Percentiles rank a stretch among this genome's conserved stretches.
phyloP scores from a whole-genome alignment of 2,113 vertebrate genomes.

The Neotragus pygmaeus region DNA sequence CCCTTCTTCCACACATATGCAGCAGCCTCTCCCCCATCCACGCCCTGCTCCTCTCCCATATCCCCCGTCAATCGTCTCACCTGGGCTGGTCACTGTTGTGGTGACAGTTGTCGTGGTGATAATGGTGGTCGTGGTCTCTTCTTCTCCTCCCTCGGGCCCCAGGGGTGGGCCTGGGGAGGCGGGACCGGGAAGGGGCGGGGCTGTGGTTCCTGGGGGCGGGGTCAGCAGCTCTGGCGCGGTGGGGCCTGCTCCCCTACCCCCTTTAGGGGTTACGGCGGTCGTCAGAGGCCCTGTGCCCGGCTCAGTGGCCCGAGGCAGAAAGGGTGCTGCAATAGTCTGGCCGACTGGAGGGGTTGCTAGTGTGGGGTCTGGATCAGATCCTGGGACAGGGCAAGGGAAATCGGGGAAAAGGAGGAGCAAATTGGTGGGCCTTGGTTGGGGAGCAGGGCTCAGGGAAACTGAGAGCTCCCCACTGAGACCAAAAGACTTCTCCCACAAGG shows the following conservation, averaged over 20 bases:
- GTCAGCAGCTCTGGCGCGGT: constrained; percentile 69
- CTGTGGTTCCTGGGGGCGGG: constrained; percentile 68
- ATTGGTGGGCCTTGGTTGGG: neutral
- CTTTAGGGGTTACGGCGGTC: constrained; percentile 70
- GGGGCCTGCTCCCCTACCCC: constrained; percentile 50
- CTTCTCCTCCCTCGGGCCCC: constrained; percentile 79
- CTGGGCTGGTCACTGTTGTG: constrained; percentile 91
- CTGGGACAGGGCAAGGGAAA: constrained; percentile 49
- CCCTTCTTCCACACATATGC: neutral
- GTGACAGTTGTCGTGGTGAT: constrained; percentile 94
- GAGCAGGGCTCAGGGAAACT: neutral
- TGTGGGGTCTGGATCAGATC: constrained; percentile 68
- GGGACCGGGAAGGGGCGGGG: constrained; percentile 62
- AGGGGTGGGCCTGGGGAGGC: constrained; percentile 76
- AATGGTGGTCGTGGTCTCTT: constrained; percentile 93
- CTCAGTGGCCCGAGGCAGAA: constrained; percentile 61
- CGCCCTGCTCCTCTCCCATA: neutral
- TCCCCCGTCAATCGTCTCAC: constrained; percentile 63
- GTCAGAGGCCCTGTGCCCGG: constrained; percentile 71
- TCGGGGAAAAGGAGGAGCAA: constrained; percentile 34
- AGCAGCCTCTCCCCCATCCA: neutral
- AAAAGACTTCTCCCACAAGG: neutral
- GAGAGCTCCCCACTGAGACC: neutral
- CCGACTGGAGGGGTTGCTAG: constrained; percentile 66
- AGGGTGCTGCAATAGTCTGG: constrained; percentile 64